Conservation (phyloP, 2,113 vertebrate genomes). For the Cromileptes altivelis region DNA sequence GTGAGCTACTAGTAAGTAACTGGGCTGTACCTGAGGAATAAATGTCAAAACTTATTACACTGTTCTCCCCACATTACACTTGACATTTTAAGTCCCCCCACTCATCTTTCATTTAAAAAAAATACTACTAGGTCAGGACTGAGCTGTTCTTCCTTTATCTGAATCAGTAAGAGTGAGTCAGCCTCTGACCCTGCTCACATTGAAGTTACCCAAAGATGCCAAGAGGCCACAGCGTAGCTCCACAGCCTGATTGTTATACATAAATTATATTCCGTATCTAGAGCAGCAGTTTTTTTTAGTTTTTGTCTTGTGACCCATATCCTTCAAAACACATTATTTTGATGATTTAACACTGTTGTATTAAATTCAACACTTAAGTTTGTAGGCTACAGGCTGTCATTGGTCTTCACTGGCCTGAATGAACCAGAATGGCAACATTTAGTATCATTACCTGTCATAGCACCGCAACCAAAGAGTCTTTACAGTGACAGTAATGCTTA, state of each 20-base stretch:
- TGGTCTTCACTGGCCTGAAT: not conserved
- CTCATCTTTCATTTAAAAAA: not conserved
- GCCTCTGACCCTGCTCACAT: not conserved
- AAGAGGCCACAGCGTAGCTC: not conserved
- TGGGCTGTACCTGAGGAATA: slow-evolving; percentile 22
- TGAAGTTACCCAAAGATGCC: not conserved
- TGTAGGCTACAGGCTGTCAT: not conserved
- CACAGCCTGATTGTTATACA: slow-evolving; percentile 47
- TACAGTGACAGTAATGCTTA: not conserved
- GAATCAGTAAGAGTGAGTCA: not conserved
- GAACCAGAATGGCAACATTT: not conserved
- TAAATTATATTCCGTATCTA: slow-evolving; percentile 63
- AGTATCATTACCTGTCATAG: not conserved
- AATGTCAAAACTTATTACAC: slow-evolving; percentile 2
- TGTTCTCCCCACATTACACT: not conserved
- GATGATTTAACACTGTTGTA: not conserved
- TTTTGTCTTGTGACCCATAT: slow-evolving; percentile 59
- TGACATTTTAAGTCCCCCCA: not conserved
- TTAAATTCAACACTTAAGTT: not conserved
- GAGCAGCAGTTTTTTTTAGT: slow-evolving; percentile 17
- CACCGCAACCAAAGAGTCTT: too few relatives aligned
- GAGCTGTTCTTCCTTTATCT: not conserved
- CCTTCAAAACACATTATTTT: not conserved
- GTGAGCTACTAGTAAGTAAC: not conserved
- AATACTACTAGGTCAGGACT: not conserved